Evolutionary conservation across 2,888 invertebrate genomes (phyloP).

Genomic region (Dione vanillae): DNA sequence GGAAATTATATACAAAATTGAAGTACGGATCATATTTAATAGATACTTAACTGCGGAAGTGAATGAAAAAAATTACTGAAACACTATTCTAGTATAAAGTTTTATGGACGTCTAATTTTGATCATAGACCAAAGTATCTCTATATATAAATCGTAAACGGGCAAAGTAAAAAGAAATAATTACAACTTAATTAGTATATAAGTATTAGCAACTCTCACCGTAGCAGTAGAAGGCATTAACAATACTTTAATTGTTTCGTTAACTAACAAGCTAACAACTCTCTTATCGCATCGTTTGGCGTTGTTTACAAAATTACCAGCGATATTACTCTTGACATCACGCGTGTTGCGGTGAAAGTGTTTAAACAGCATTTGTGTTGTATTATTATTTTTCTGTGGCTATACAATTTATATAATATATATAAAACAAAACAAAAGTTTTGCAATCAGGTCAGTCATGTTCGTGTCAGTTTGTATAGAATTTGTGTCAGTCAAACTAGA

Average conservation of each 20-base stretch:
- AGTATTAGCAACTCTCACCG: background rate
- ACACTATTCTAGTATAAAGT: too few relatives aligned
- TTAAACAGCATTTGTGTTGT: background rate
- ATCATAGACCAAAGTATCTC: too few relatives aligned
- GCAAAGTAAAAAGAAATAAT: background rate
- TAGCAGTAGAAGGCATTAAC: background rate
- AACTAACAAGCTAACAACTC: background rate
- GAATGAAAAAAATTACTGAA: too few relatives aligned
- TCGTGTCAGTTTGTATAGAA: background rate
- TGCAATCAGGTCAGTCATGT: background rate
- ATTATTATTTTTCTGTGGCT: background rate
- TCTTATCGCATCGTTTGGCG: slow-evolving; percentile 2
- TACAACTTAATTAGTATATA: background rate
- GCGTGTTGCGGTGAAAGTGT: slow-evolving; percentile 1
- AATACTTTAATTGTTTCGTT: slow-evolving; percentile 6
- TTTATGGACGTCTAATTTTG: too few relatives aligned
- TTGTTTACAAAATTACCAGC: slow-evolving; percentile 10
- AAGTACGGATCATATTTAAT: background rate
- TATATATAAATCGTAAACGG: too few relatives aligned
- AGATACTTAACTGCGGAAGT: too few relatives aligned
- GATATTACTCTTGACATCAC: background rate
- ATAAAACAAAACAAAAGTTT: too few relatives aligned
- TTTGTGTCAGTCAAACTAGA: background rate
- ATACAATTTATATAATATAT: too few relatives aligned
- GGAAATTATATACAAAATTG: background rate